Conservation (phyloP, 2,113 vertebrate species). For the Rhinogobius similis region DNA sequence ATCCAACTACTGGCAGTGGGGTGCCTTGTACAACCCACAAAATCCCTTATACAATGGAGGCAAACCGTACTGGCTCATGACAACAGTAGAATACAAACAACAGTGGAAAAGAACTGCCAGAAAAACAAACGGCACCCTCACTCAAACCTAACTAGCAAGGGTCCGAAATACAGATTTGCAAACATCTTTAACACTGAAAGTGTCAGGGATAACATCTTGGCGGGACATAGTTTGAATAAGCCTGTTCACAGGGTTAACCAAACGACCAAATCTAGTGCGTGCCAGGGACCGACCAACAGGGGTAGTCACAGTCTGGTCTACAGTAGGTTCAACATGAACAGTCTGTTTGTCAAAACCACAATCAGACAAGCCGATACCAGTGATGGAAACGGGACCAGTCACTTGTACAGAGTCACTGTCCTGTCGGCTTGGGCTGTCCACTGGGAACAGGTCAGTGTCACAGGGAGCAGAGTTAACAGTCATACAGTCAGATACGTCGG, state of each 20-base stretch:
- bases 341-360: neutral
- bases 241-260: neutral
- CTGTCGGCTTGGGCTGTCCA: neutral
- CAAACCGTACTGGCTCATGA: too few species aligned
- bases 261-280: neutral
- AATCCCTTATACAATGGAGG: neutral
- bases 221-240: constrained; percentile 2
- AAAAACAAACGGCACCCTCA: too few species aligned
- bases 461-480: too few species aligned
- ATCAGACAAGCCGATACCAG: neutral
- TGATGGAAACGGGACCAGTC: neutral
- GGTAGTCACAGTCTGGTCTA: neutral
- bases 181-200: neutral
- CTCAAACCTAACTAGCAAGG: neutral
- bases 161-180: neutral
- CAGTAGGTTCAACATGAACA: neutral
- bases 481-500: too few species aligned
- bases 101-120: too few species aligned
- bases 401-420: neutral
- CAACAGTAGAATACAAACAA: too few species aligned
- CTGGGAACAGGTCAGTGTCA: too few species aligned
- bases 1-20: neutral
- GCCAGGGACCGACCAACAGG: neutral
- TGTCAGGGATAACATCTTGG: neutral
- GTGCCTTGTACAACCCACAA: constrained; percentile 3